Base-by-base conservation (phyloP, 2,113 vertebrate genomes). In the Triplophysa tibetana region DNA sequence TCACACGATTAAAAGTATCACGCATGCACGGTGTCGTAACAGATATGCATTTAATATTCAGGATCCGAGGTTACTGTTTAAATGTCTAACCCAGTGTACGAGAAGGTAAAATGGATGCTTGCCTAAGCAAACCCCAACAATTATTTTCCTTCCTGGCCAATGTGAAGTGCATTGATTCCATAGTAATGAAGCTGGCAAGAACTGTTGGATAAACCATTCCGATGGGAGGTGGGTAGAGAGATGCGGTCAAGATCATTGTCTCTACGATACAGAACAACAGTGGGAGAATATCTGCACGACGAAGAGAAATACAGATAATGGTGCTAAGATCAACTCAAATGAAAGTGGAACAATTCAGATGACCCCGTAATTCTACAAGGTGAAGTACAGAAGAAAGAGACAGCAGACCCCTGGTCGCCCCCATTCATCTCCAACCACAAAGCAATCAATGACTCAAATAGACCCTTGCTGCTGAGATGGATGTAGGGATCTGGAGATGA, bases 371-470 rank as follows among this genome's bases (percentile, higher is more conserved):
- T 29, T 41, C 21, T 9, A 26, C 29, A n/a, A 14, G 67, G 68
- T 23, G 21, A 38, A 69, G 50, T 45, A 48, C 41, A 70, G 21
- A 26, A 73, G 73, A 73, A 84, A 81, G 61, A 56, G 74, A 61
- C 58, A 62, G 48, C 77, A 75, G 54, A 78, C 58, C 68, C 69
- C 41, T 16, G 64, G 29, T 41, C 38, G 19, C 43, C 67, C 16
- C 69, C 62, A 76, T 70, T 70, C 66, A 24, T 24, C n/a, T 41
- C 63, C 43, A 65, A 79, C 77, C 61, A 21, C 77, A 26, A 6
- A 56, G 68, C 12, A 72, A 80, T 80, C 78, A 64, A 80, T 72
- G 19, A 62, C 61, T 77, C 69, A 83, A 70, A 80, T 65, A 21
- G 77, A 43, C 65, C 70, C 66, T 77, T 64, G 64, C 38, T 65